Evolutionary conservation across 1,140 invertebrate species (phyloP).

Genomic region (Diorhabda carinulata): DNA sequence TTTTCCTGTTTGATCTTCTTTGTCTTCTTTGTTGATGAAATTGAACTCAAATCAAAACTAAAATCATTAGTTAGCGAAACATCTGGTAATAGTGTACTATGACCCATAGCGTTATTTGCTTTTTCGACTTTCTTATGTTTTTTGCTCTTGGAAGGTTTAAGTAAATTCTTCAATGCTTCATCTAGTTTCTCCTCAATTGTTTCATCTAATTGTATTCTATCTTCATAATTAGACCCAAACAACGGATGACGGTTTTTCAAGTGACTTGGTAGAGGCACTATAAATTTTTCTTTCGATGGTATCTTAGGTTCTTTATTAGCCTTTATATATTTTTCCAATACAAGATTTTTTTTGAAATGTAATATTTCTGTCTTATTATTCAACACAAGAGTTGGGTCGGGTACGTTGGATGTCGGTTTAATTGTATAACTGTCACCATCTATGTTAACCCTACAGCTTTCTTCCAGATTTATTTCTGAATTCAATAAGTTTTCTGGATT

Average conservation of each 20-base stretch:
- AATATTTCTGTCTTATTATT: constrained; percentile 14
- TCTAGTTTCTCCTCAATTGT: constrained; percentile 24
- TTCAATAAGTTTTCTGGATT: constrained; percentile 22
- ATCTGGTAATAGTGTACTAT: constrained; percentile 17
- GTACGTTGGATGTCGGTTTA: constrained; percentile 17
- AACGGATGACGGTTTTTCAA: constrained; percentile 30
- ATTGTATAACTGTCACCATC: constrained; percentile 26
- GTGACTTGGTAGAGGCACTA: constrained; percentile 17
- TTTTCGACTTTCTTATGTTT: constrained; percentile 18
- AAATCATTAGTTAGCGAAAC: constrained; percentile 5
- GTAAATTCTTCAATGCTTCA: constrained; percentile 17
- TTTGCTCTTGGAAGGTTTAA: constrained; percentile 12
- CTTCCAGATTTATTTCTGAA: constrained; percentile 14
- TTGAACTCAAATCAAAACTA: constrained; percentile 15
- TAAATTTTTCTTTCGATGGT: constrained; percentile 5
- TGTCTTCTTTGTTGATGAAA: constrained; percentile 13
- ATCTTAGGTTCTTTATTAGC: constrained; percentile 8
- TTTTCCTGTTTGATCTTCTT: constrained; percentile 7
- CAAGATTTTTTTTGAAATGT: constrained; percentile 13
- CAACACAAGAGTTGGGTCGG: constrained; percentile 22
- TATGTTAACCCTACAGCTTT: constrained; percentile 20
- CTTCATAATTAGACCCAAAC: constrained; percentile 28
- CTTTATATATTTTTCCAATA: constrained; percentile 22
- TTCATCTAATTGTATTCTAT: constrained; percentile 25
- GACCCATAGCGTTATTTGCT: neutral